Percentiles rank a stretch among this genome's conserved stretches.
Conservation (phyloP, 2,888 invertebrate species). For the Steinernema scapterisci region DNA sequence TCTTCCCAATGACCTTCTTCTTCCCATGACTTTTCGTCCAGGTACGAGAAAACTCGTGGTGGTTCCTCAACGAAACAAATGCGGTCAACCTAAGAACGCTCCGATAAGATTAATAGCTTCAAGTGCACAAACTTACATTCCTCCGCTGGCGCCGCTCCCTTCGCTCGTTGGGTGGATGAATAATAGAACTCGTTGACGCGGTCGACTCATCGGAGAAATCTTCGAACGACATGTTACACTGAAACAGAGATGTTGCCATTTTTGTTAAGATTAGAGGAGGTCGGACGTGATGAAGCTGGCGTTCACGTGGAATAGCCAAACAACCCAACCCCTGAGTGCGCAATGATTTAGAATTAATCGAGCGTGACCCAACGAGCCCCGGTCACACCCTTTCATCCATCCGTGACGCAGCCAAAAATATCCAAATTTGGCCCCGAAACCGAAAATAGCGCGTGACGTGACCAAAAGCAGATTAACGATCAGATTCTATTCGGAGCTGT, state of each 20-base stretch:
- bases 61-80: conserved; percentile 47
- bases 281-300: neutral
- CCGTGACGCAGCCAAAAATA: conserved; percentile 8
- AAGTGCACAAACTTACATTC: conserved; percentile 38
- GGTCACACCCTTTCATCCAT: neutral
- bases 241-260: conserved; percentile 33
- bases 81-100: conserved; percentile 35
- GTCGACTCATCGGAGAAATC: conserved; percentile 41
- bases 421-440: conserved; percentile 6
- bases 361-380: neutral
- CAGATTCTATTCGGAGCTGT: neutral
- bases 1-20: conserved; percentile 43
- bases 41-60: conserved; percentile 51
- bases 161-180: conserved; percentile 40
- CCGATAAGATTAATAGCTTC: neutral
- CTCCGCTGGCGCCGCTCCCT: conserved; percentile 40
- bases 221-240: conserved; percentile 49
- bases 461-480: neutral
- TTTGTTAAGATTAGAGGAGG: conserved; percentile 10
- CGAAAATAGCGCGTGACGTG: neutral
- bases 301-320: conserved; percentile 15
- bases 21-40: conserved; percentile 48
- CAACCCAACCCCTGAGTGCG: conserved; percentile 4
- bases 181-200: conserved; percentile 47
- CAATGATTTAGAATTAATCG: neutral